These are phyloP conservation scores for Lymantria monacha DNA, from an alignment of 2,888 invertebrate genomes.

Conservation along the genomic window DNA sequence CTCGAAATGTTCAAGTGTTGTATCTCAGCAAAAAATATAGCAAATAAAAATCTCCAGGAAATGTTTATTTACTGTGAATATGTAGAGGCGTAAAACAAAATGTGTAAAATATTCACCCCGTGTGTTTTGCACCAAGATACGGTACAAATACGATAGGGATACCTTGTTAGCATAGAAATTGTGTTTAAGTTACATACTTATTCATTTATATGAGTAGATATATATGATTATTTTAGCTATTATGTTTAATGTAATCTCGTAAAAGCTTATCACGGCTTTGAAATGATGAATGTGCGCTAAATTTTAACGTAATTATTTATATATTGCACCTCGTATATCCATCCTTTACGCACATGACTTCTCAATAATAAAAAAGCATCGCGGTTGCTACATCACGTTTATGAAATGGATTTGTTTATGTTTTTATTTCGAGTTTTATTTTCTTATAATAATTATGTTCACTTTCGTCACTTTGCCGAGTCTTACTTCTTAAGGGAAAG, in stretches of 20 bases:
- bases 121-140: slow-evolving; percentile 46
- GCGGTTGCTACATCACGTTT: too few relatives aligned
- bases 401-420: too few relatives aligned
- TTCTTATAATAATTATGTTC: too few relatives aligned
- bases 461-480: too few relatives aligned
- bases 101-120: slow-evolving; percentile 51
- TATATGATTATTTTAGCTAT: slow-evolving; percentile 25
- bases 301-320: too few relatives aligned
- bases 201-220: slow-evolving; percentile 32
- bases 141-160: slow-evolving; percentile 51
- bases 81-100: slow-evolving; percentile 43
- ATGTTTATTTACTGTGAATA: slow-evolving; percentile 34
- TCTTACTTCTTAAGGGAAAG: too few relatives aligned
- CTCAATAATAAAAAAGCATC: too few relatives aligned
- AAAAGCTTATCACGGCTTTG: not conserved
- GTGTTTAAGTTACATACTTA: slow-evolving; percentile 29
- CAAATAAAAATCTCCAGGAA: slow-evolving; percentile 34
- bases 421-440: too few relatives aligned
- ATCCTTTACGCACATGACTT: too few relatives aligned
- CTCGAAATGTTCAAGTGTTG: slow-evolving; percentile 32
- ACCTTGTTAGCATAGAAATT: slow-evolving; percentile 58
- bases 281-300: too few relatives aligned
- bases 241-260: slow-evolving; percentile 25
- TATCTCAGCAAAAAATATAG: slow-evolving; percentile 29
- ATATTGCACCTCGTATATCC: too few relatives aligned